Percentiles rank a stretch among this genome's conserved stretches.
Conservation (phyloP, 2,797 vertebrate genomes). For the Megaceryle alcyon region DNA sequence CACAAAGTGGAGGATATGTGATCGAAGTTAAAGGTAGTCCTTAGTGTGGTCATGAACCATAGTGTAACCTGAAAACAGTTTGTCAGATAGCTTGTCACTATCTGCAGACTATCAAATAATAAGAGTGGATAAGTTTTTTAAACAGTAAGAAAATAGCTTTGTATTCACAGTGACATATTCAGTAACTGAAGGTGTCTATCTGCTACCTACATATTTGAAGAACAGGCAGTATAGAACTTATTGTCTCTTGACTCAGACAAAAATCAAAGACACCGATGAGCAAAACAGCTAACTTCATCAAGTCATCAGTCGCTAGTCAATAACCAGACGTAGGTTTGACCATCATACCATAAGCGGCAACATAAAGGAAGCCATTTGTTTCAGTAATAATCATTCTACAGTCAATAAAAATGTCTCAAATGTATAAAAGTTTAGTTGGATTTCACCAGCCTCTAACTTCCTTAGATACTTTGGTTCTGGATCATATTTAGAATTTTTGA, state of each 20-base stretch:
- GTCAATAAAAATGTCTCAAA: constrained; percentile 26
- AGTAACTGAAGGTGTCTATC: background rate
- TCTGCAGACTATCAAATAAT: background rate
- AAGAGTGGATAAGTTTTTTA: background rate
- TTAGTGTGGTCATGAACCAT: background rate
- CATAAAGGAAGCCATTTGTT: constrained; percentile 6
- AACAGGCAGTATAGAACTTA: background rate
- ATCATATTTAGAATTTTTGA: constrained; percentile 69
- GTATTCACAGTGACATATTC: background rate
- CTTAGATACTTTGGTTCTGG: constrained; percentile 31
- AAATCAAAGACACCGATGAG: background rate
- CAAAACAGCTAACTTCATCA: constrained; percentile 20
- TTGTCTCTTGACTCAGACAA: background rate
- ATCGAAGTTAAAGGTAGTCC: background rate
- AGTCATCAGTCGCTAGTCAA: background rate
- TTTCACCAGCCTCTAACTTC: constrained; percentile 34
- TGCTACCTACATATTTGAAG: background rate
- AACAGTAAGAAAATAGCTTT: background rate
- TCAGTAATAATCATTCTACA: background rate
- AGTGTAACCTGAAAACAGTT: background rate
- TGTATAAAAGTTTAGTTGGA: constrained; percentile 10
- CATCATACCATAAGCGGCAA: background rate
- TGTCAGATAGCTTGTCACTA: background rate
- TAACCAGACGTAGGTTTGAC: background rate
- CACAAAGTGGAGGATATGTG: background rate